Evolutionary conservation across 1,140 invertebrate genomes (phyloP).

Genomic region (Lamellibrachia luymesi): DNA sequence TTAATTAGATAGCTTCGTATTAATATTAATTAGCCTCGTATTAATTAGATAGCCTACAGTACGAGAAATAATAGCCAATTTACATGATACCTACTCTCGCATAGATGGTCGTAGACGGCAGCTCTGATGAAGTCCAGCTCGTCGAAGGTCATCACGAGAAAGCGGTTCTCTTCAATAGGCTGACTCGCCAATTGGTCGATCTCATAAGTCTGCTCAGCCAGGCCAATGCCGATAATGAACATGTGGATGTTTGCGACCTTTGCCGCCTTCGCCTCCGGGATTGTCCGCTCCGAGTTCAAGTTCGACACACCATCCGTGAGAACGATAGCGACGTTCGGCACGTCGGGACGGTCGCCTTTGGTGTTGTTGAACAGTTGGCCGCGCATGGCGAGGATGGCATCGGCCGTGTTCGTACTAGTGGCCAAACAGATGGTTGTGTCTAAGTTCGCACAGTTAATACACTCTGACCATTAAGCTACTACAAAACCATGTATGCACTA

Average conservation of each 20-base stretch:
- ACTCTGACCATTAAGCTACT: background rate
- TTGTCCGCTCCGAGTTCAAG: constrained; percentile 19
- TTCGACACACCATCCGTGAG: constrained; percentile 25
- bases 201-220: background rate
- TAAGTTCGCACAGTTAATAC: background rate
- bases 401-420: constrained; percentile 22
- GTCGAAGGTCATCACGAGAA: constrained; percentile 17
- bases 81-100: constrained; percentile 17
- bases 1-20: no score
- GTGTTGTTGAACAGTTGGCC: constrained; percentile 9
- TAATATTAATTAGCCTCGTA: no score
- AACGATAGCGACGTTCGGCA: constrained; percentile 24
- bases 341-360: constrained; percentile 15
- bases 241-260: constrained; percentile 7
- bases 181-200: constrained; percentile 20
- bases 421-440: background rate
- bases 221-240: constrained; percentile 18
- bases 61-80: no score
- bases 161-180: constrained; percentile 18
- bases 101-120: background rate
- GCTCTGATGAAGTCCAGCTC: constrained; percentile 18
- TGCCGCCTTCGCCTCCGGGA: constrained; percentile 16
- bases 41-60: no score
- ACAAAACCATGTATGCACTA: background rate
- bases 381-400: constrained; percentile 15